Evolutionary conservation across 1,140 invertebrate species (phyloP).

Genomic region (Euwallacea fornicatus): DNA sequence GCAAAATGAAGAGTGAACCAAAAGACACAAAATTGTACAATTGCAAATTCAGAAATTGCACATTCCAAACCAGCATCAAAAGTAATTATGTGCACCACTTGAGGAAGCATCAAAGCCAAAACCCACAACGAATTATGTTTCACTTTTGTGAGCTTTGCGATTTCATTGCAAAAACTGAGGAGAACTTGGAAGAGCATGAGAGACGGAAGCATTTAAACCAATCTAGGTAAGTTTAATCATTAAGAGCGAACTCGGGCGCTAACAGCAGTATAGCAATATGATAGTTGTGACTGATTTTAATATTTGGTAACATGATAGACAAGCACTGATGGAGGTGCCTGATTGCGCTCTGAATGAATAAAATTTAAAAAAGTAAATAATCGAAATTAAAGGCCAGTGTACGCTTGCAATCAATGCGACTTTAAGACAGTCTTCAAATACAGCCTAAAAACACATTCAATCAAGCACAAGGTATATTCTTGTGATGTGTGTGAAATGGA

Average conservation of each 20-base stretch:
- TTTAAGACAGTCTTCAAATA: slow-evolving; percentile 31
- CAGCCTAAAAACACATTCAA: slow-evolving; percentile 29
- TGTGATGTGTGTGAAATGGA: slow-evolving; percentile 28
- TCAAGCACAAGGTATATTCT: slow-evolving; percentile 30
- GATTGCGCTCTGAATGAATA: not conserved
- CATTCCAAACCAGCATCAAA: slow-evolving; percentile 22
- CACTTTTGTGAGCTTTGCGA: slow-evolving; percentile 34
- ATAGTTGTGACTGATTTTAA: too few relatives aligned
- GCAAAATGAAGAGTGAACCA: not conserved
- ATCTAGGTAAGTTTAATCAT: slow-evolving; percentile 8
- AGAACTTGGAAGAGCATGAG: slow-evolving; percentile 22
- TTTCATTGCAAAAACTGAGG: slow-evolving; percentile 29
- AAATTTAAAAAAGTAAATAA: not conserved
- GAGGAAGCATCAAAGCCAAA: slow-evolving; percentile 24
- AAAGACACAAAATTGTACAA: slow-evolving; percentile 8
- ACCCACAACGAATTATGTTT: slow-evolving; percentile 23
- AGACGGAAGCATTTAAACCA: slow-evolving; percentile 18
- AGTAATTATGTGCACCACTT: slow-evolving; percentile 30
- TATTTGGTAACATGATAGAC: too few relatives aligned
- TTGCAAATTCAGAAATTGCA: slow-evolving; percentile 31
- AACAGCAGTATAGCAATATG: too few relatives aligned
- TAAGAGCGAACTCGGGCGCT: too few relatives aligned
- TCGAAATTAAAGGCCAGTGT: slow-evolving; percentile 13
- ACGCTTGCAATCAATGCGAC: slow-evolving; percentile 28
- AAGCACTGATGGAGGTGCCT: not conserved